Evolutionary conservation across 92 coral and sea anemone species (phyloP), one percentile per base, ranked within the genome.

Genomic region (Parazoanthus atlanticus): DNA sequence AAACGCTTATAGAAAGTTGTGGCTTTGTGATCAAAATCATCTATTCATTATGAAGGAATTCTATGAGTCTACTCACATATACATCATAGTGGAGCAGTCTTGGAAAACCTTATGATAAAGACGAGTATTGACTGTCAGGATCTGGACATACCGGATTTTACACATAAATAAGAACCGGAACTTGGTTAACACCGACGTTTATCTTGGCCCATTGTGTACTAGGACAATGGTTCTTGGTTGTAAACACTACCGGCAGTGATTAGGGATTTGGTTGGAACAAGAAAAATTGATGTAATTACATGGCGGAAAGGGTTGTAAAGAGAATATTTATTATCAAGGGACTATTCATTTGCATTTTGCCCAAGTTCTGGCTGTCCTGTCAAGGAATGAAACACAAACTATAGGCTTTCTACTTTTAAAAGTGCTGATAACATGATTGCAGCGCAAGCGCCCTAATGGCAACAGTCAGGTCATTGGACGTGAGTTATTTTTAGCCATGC

Each of bases 251-350:
- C n/a, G 32, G 38, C 32, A 38, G 26, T 83, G 36, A 66, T 61
- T 34, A 36, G 26, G 32, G 86, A 82, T 33, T 65, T 6, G n/a
- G 36, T 40, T 34, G n/a, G 29, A 80, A 70, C 17, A 54, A 12
- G 25, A 46, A 70, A 43, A 13, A 43, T 38, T 69, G 67, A 26
- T 58, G 29, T 23, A 3, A 34, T 11, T 58, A 34, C 3, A 41
- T 81, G 85, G n/a, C 61, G 65, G 87, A 84, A 43, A 19, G 31
- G 30, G n/a, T 69, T 33, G 26, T 23, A 67, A 41, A 83, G 87
- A 71, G 30, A 84, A 84, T 70, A 41, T 69, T n/a, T 84, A 84
- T 78, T 84, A 54, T n/a, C 74, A 84, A 49, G 78, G 54, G 25
- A 84, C n/a, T 70, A 61, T 11, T 46, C 25, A 70, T 70, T 65